Evolutionary conservation across 2,888 invertebrate species (phyloP).

Genomic region (Lapara coniferarum): DNA sequence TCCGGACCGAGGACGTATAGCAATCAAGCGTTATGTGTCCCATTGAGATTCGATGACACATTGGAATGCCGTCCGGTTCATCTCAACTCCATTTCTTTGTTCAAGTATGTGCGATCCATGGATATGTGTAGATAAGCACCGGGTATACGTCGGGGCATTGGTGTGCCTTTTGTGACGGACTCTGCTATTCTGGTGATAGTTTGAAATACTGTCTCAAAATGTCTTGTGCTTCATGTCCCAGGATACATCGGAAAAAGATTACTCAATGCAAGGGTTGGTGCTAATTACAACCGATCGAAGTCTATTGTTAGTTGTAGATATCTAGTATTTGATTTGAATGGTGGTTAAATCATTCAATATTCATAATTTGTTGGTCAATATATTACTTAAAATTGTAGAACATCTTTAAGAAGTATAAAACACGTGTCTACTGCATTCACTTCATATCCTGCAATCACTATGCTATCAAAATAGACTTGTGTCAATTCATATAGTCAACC

Average conservation of each 20-base stretch:
- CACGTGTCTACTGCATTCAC: no score
- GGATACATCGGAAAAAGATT: no score
- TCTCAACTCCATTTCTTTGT: slow-evolving; percentile 22
- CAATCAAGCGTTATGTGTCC: slow-evolving; percentile 18
- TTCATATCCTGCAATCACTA: not conserved
- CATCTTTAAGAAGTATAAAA: no score
- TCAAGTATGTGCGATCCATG: slow-evolving; percentile 21
- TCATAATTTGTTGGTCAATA: no score
- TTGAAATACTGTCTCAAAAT: slow-evolving; percentile 5
- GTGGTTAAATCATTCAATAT: no score
- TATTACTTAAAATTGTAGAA: no score
- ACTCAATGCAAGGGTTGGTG: no score
- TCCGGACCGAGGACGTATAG: not conserved
- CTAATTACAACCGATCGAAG: no score
- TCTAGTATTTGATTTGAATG: no score
- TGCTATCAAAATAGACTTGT: not conserved
- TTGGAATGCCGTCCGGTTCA: slow-evolving; percentile 22
- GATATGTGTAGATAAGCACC: slow-evolving; percentile 21
- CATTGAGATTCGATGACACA: slow-evolving; percentile 24
- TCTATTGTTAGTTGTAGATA: no score
- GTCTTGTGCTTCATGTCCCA: not conserved
- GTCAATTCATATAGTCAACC: not conserved
- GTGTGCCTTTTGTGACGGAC: slow-evolving; percentile 20
- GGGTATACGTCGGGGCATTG: slow-evolving; percentile 21
- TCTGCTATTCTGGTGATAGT: slow-evolving; percentile 13